Conservation (phyloP, 2,113 vertebrate genomes). For the Colaptes auratus region DNA sequence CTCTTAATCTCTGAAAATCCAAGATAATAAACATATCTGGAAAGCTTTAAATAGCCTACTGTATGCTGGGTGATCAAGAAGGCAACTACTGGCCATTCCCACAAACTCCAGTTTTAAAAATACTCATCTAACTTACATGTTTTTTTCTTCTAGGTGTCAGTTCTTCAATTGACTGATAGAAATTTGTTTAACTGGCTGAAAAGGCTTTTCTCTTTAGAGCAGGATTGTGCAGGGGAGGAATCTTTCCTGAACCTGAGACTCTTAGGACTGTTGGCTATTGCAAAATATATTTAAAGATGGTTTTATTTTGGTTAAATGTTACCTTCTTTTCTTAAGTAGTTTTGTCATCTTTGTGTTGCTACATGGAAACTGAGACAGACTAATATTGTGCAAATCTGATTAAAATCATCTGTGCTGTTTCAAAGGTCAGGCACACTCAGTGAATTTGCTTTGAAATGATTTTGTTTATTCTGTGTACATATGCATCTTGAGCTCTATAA, state of each 20-base stretch:
- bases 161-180: not conserved
- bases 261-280: not conserved
- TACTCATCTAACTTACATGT: not conserved
- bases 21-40: not conserved
- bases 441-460: conserved; percentile 81
- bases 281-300: not conserved
- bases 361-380: conserved; percentile 59
- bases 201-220: not conserved
- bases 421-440: conserved; percentile 78
- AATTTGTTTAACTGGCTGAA: not conserved
- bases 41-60: not conserved
- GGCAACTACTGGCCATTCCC: not conserved
- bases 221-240: not conserved
- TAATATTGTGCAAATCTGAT: conserved; percentile 78
- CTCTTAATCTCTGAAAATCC: not conserved
- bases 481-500: conserved; percentile 75
- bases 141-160: not conserved
- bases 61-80: not conserved
- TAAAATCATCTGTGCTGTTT: conserved; percentile 76
- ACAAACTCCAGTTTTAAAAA: not conserved
- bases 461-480: conserved; percentile 81
- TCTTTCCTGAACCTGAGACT: not conserved
- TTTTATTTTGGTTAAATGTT: not conserved
- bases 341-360: conserved; percentile 31
- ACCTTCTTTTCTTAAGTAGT: not conserved